phyloP scores from a whole-genome alignment of 2,888 invertebrate species.

The Eupithecia insigniata region DNA sequence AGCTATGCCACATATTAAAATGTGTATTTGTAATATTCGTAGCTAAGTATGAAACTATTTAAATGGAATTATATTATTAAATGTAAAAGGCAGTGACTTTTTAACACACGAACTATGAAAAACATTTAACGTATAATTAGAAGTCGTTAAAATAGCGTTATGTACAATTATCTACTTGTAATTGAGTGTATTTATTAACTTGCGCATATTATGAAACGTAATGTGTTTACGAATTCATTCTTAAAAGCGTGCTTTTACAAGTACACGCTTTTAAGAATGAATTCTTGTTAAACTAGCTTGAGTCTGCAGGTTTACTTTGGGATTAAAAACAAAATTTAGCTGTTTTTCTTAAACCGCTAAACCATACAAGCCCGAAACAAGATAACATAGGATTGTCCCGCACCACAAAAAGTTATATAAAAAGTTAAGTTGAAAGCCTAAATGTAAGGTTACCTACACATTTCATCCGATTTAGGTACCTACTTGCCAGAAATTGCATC shows the following conservation, averaged over 20 bases:
- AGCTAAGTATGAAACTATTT: constrained; percentile 20
- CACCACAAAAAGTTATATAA: too few species aligned
- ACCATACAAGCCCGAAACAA: too few species aligned
- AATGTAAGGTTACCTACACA: too few species aligned
- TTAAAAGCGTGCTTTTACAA: too few species aligned
- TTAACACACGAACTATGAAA: constrained; percentile 36
- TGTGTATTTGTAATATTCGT: not conserved
- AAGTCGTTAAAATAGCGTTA: constrained; percentile 38
- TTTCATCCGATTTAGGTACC: too few species aligned
- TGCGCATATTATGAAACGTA: constrained; percentile 32
- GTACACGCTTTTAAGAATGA: too few species aligned
- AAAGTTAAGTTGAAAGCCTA: too few species aligned
- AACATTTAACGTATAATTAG: constrained; percentile 38
- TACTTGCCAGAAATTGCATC: too few species aligned
- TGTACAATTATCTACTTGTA: constrained; percentile 37
- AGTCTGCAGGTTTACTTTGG: not conserved
- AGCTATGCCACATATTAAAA: not conserved
- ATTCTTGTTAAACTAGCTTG: not conserved
- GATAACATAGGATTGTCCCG: too few species aligned
- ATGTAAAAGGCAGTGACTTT: constrained; percentile 35
- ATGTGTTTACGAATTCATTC: constrained; percentile 29
- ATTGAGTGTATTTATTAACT: constrained; percentile 40
- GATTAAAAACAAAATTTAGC: not conserved
- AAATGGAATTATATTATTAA: constrained; percentile 39
- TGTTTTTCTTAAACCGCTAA: too few species aligned